Evolutionary conservation across 2,888 invertebrate genomes (phyloP).

Genomic region (Salpingus planirostris): DNA sequence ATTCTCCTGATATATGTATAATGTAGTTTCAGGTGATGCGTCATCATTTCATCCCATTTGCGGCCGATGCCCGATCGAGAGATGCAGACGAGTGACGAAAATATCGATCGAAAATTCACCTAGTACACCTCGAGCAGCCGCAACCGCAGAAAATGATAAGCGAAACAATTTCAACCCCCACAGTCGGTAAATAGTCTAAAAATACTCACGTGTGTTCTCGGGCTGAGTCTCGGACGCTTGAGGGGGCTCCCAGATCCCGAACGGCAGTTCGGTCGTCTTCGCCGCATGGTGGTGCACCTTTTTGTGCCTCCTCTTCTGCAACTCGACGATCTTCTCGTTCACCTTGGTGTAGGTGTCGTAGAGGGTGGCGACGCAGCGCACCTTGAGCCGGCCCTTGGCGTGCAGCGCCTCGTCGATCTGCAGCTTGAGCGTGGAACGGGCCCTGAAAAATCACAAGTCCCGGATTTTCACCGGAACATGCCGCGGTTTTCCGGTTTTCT

Average conservation of each 20-base stretch:
- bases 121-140: no score
- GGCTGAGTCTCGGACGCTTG: not conserved
- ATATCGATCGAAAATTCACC: no score
- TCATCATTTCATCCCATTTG: no score
- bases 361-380: conserved; percentile 58
- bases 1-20: no score
- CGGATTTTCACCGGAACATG: not conserved
- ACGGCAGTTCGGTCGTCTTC: not conserved
- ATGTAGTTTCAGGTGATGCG: no score
- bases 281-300: not conserved
- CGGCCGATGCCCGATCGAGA: no score
- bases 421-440: not conserved
- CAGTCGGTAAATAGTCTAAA: no score
- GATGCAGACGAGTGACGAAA: no score
- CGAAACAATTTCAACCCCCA: no score
- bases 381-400: conserved; percentile 37
- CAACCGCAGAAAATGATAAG: no score
- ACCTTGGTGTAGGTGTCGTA: conserved; percentile 59
- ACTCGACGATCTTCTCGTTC: conserved; percentile 56
- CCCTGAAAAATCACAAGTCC: not conserved
- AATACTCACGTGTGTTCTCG: not conserved
- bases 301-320: conserved; percentile 37
- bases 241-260: not conserved
- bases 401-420: conserved; percentile 30
- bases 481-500: no score